Base-by-base conservation (phyloP, 2,797 vertebrate species). In the Gymnoscopelus braueri region DNA sequence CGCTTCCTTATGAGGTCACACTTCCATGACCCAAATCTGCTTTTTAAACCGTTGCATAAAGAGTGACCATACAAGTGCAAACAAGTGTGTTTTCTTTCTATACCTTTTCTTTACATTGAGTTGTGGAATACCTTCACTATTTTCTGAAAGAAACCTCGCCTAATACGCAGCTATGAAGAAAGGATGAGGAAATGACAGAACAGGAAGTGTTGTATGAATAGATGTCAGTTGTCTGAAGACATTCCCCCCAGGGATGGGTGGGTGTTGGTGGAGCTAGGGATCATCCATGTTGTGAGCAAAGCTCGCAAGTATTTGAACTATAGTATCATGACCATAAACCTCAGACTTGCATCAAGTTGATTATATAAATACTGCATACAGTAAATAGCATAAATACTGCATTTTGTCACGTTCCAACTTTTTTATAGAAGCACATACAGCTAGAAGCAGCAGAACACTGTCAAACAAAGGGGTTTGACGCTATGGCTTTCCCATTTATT, bases 121-220 rank as follows among this genome's bases (percentile, higher is more conserved):
- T 54, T 54, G 11, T 24, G 23, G 7, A 54, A 12, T 13, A 57
- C 23, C 23, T 13, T 15, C 24, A 57, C 55, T 1, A 1, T 29
- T 56, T 56, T 24, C 26, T 12, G 35, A 12, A 4, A 57, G 19
- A 4, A 9, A 19, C 8, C 63, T 24, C 61, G 15, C 32, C 29
- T 26, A 39, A 51, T 39, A 24, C 71, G 64, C 19, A 57, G 23
- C 59, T 52, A 35, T 58, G 14, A 1, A 8, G 19, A 44, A 72
- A 62, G 69, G 48, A 69, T 44, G 52, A 72, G 63, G 53, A 79
- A 74, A 69, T 67, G 54, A 24, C 60, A 62, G 54, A 79, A 77
- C 67, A 81, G 78, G 65, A 60, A 52, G 65, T 60, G 26, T 7
- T 32, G 44, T 59, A 24, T 67, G 48, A 35, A 35, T 59, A 59